Evolutionary conservation across 2,113 vertebrate genomes (phyloP), one percentile per base, ranked within the genome.

Genomic region (Psittacus erithacus): DNA sequence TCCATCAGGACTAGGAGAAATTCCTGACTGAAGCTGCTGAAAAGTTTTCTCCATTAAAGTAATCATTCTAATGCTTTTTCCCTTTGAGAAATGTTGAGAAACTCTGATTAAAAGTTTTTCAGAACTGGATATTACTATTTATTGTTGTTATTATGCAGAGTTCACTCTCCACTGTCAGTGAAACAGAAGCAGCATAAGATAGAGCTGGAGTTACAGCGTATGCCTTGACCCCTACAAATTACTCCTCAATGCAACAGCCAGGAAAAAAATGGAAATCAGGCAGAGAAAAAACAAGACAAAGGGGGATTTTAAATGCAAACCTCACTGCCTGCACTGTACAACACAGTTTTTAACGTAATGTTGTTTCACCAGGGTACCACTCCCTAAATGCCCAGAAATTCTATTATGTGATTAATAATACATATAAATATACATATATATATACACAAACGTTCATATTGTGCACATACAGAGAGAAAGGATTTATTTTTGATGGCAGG

Each of bases 211-310:
- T 82, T 82, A 41, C 65, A 68, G 57, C 24, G 50, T 43, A 1
- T 79, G 78, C 23, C 95, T 55, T 57, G 78, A 96, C 95, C 82
- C 52, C 88, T 76, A 73, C 92, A 94, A 95, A 94, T 96, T 94
- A 88, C 43, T 82, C 18, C 4, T 62, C 76, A 55, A 19, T 15
- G 49, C 38, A 94, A 79, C 33, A 82, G 82, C 39, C 75, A 82
- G 53, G 18, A 82, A 86, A 92, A 88, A 85, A 29, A 4, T 68
- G 88, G 90, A 83, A 87, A 87, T 50, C 50, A 67, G 41, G 19
- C 29, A 81, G 31, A 87, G 41, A 31, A 64, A 70, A 81, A 67
- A 14, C 11, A 71, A 52, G 7, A 52, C 29, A 10, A 9, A 27
- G 75, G 14, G 8, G 12, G 12, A 12, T 90, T 49, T 76, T 60